Evolutionary conservation across 2,113 vertebrate species (phyloP).

Genomic region (Ibidorhyncha struthersii): DNA sequence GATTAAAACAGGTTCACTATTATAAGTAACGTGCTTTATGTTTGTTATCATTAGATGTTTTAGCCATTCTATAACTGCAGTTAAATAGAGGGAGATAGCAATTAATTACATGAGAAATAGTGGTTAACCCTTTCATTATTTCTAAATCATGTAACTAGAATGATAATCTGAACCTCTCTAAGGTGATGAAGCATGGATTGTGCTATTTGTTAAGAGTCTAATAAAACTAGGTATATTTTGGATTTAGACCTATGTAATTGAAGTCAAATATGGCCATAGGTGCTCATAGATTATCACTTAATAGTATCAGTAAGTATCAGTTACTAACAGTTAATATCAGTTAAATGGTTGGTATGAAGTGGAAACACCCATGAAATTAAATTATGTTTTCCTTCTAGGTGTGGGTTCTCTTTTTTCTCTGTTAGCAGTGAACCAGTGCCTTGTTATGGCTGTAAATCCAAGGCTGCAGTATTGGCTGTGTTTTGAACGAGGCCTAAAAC

Average conservation of each 20-base stretch:
- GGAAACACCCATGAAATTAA: neutral
- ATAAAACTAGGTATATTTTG: neutral
- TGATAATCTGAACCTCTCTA: neutral
- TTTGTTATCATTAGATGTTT: neutral
- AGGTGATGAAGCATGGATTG: neutral
- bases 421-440: rapidly evolving
- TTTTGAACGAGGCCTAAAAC: neutral
- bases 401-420: neutral
- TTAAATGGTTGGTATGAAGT: neutral
- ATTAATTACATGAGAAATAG: neutral
- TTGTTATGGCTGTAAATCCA: neutral
- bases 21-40: neutral
- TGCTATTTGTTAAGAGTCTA: neutral
- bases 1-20: neutral
- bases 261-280: neutral
- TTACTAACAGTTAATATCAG: neutral
- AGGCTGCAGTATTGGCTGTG: rapidly evolving
- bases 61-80: too few relatives aligned
- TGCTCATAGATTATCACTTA: neutral
- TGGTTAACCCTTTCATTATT: neutral
- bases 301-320: neutral
- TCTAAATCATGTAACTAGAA: neutral
- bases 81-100: neutral
- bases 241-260: neutral
- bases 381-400: neutral